Base-by-base conservation (phyloP, 1,140 invertebrate species). In the Apis cerana region DNA sequence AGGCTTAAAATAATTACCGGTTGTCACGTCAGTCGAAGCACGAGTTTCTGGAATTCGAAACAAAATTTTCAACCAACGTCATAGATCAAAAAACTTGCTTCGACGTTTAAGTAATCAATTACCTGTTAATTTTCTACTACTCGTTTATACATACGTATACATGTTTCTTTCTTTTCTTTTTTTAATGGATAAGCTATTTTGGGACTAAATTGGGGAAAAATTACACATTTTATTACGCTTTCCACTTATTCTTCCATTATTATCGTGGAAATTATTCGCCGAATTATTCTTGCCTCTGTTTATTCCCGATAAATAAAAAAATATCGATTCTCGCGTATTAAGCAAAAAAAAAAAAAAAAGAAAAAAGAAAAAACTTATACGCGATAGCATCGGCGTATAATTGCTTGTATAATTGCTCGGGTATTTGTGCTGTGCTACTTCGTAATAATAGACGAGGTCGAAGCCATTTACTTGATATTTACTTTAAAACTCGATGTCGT, bases 351-450 rank as follows among this genome's bases (percentile, higher is more conserved):
- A 43, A 7, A 43, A 0, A 43, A 7, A 43, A 43, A 0, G 7
- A 7, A 43, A 0, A 43, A 7, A 43, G 3, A 43, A 65, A 72
- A 64, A 85, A 84, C 75, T 84, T n/a, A n/a, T n/a, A 48, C 69
- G 71, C 82, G 84, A 83, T 69, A 23, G 68, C 48, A 80, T 75
- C 75, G 33, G 54, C 23, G 43, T 23, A 19, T 62, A 27, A 54
- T 74, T 48, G 61, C 23, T 58, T 56, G 62, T 10, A 50, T 70
- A 61, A 27, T 43, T 27, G 58, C 13, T n/a, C 9, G 48, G 21
- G 27, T 50, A 64, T 52, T 33, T 17, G 19, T 12, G 23, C 43
- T 11, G 48, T 43, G 19, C 13, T 13, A 70, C 17, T 80, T 80
- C 15, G 15, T 43, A 11, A 2, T 7, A 52, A 64, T 21, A 13